phyloP scores from a whole-genome alignment of 2,797 vertebrate genomes.

The Pangasius mekongensis region DNA sequence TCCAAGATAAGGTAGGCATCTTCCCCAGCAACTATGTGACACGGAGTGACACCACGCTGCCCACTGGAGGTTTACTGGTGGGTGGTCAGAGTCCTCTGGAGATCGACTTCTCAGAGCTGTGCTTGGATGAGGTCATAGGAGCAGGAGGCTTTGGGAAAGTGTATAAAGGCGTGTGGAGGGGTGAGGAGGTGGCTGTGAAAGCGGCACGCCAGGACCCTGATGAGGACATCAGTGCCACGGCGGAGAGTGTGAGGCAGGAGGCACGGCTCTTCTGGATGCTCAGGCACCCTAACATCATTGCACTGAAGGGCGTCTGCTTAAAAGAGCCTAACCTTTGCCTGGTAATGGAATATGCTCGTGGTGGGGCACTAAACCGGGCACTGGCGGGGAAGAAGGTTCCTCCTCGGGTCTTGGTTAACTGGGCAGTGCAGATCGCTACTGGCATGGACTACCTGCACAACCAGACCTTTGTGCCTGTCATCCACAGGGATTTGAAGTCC shows the following conservation, averaged over 20 bases:
- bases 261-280: constrained; percentile 91
- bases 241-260: constrained; percentile 87
- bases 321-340: constrained; percentile 88
- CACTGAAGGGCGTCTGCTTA: constrained; percentile 86
- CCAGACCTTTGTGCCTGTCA: constrained; percentile 87
- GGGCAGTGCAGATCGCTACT: constrained; percentile 91
- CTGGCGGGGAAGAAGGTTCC: constrained; percentile 87
- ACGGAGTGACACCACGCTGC: constrained; percentile 73
- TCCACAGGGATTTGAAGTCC: constrained; percentile 94
- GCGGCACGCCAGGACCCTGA: constrained; percentile 89
- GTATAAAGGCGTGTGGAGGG: constrained; percentile 83
- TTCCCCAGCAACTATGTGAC: constrained; percentile 92
- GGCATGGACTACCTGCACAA: constrained; percentile 94
- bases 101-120: constrained; percentile 86
- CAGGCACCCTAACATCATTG: constrained; percentile 87
- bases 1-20: constrained; percentile 88
- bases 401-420: constrained; percentile 90
- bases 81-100: constrained; percentile 79
- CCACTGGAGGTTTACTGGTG: constrained; percentile 70
- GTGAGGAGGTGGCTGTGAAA: constrained; percentile 88
- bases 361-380: constrained; percentile 86
- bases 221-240: constrained; percentile 84
- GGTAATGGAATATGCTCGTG: constrained; percentile 91
- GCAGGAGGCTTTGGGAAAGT: constrained; percentile 92
- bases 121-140: constrained; percentile 89